Evolutionary conservation across 2,797 vertebrate genomes (phyloP).

Genomic region (Eulemur mongoz): DNA sequence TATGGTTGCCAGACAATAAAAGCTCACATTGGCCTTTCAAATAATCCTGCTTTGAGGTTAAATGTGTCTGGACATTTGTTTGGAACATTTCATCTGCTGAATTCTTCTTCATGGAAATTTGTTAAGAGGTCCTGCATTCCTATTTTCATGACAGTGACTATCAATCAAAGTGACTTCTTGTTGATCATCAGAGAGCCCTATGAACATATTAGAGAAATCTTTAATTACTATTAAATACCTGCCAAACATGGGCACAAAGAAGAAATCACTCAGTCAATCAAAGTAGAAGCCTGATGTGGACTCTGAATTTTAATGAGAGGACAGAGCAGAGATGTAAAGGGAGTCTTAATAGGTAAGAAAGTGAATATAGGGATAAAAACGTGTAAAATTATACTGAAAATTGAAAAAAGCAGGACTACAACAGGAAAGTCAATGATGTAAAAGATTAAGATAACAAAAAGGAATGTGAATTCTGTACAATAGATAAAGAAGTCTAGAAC

Average conservation of each 20-base stretch:
- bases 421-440: background rate
- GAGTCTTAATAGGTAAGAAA: conserved; percentile 62
- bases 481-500: background rate
- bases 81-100: conserved; percentile 68
- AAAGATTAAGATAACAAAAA: background rate
- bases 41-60: conserved; percentile 72
- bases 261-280: conserved; percentile 74
- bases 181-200: conserved; percentile 79
- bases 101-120: conserved; percentile 78
- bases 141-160: conserved; percentile 78
- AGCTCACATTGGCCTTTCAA: conserved; percentile 71
- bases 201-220: conserved; percentile 79
- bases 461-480: background rate
- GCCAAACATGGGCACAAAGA: conserved; percentile 68
- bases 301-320: conserved; percentile 77
- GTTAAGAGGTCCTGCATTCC: conserved; percentile 73
- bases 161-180: conserved; percentile 83
- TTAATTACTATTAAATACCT: conserved; percentile 85
- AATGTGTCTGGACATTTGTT: conserved; percentile 68
- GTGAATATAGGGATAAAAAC: background rate
- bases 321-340: conserved; percentile 65
- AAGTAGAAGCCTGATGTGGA: conserved; percentile 61
- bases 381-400: background rate
- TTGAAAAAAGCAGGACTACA: background rate
- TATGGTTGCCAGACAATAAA: conserved; percentile 58